Evolutionary conservation across 2,113 vertebrate genomes (phyloP).

Genomic region (Saimiri boliviensis): DNA sequence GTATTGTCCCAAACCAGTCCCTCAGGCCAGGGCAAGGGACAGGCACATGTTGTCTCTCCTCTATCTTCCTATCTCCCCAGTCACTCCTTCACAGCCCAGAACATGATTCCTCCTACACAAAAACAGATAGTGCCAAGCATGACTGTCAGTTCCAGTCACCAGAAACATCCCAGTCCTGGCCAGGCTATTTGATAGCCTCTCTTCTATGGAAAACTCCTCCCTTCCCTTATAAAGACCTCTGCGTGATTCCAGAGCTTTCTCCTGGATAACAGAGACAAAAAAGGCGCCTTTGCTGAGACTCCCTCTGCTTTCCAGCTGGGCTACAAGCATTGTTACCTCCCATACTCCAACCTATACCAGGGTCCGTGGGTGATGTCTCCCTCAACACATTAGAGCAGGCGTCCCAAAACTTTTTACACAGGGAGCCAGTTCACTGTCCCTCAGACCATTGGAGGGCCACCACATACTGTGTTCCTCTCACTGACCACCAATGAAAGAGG

Average conservation of each 20-base stretch:
- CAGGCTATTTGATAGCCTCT: background rate
- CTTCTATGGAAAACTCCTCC: background rate
- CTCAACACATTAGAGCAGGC: background rate
- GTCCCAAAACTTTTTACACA: no score
- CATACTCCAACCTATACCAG: background rate
- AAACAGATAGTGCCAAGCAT: background rate
- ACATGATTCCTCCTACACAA: background rate
- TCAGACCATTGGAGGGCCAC: no score
- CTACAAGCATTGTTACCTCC: background rate
- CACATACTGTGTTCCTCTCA: no score
- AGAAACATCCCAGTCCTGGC: background rate
- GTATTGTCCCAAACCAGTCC: background rate
- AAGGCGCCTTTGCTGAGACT: background rate
- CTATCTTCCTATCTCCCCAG: background rate
- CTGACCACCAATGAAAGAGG: no score
- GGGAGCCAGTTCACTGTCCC: no score
- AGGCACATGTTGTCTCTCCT: background rate
- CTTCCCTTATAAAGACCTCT: background rate
- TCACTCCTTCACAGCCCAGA: background rate
- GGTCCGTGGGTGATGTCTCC: background rate
- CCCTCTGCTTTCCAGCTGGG: background rate
- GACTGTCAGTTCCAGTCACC: background rate
- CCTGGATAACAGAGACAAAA: background rate
- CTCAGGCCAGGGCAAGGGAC: background rate
- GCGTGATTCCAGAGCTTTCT: background rate